These are phyloP conservation scores for Hartigia nigra DNA, from an alignment of 2,888 invertebrate genomes.

Conservation along the genomic window DNA sequence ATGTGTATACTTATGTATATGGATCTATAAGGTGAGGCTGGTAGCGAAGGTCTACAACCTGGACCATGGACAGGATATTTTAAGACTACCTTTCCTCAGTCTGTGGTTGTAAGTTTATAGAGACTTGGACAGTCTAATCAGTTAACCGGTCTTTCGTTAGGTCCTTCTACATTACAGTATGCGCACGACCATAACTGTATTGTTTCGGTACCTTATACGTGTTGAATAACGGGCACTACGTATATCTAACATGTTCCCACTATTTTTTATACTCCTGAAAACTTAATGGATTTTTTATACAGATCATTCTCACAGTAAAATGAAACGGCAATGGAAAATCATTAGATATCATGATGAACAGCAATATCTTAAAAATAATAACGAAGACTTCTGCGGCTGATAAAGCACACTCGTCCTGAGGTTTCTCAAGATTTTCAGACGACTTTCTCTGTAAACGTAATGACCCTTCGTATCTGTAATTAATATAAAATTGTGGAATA, in stretches of 20 bases:
- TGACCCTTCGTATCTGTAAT: background rate
- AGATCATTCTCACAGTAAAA: background rate
- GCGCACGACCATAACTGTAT: background rate
- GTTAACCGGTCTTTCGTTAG: conserved; percentile 21
- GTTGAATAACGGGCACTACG: background rate
- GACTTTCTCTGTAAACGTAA: background rate
- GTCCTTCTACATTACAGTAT: conserved; percentile 17
- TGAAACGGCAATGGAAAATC: background rate
- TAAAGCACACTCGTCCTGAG: background rate
- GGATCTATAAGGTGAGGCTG: background rate
- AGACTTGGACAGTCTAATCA: background rate
- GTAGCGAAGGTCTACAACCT: conserved; percentile 34
- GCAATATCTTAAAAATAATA: background rate
- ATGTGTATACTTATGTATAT: conserved; percentile 3
- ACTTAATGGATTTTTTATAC: background rate
- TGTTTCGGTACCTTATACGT: background rate
- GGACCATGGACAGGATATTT: conserved; percentile 8
- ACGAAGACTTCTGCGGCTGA: background rate
- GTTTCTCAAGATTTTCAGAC: background rate
- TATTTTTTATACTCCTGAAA: background rate
- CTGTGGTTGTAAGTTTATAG: background rate
- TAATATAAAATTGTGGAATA: background rate
- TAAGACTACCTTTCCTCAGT: conserved; percentile 16
- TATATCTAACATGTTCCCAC: background rate
- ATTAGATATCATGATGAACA: background rate